phyloP scores from a whole-genome alignment of 2,113 vertebrate genomes.

The Grammomys surdaster region DNA sequence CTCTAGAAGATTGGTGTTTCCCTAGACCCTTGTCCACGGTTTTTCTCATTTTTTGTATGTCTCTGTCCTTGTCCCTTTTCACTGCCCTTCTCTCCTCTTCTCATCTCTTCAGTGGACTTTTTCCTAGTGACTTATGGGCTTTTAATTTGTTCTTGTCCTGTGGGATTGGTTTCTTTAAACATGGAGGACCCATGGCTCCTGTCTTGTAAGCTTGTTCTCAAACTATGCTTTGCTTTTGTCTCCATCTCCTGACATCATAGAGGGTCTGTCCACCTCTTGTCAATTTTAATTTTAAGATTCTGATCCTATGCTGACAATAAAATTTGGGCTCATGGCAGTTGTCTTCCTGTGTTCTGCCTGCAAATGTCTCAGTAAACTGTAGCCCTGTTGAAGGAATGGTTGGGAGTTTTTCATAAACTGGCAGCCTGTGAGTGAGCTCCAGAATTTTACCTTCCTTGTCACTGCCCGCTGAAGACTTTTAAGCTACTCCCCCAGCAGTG shows the following conservation, averaged over 20 bases:
- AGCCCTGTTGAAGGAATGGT: background rate
- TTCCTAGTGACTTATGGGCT: background rate
- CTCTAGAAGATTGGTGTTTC: background rate
- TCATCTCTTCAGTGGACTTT: background rate
- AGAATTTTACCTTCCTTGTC: background rate
- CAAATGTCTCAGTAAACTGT: background rate
- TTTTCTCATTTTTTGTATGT: background rate
- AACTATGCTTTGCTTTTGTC: background rate
- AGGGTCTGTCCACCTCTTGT: background rate
- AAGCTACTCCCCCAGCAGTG: no score
- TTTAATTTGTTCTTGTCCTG: background rate
- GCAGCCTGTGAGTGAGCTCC: background rate
- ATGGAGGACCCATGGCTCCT: background rate
- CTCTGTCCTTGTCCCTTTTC: background rate
- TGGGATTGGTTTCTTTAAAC: background rate
- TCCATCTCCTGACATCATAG: background rate
- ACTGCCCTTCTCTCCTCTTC: background rate
- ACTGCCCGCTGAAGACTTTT: background rate
- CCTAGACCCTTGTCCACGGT: background rate
- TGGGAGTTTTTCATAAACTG: background rate
- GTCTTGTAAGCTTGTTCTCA: background rate
- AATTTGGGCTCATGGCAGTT: accelerated
- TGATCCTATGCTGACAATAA: accelerated
- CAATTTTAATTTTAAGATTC: background rate
- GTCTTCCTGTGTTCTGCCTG: accelerated